These are phyloP conservation scores for Anoura caudifer DNA, from an alignment of 2,113 vertebrate species.

Conservation along the genomic window DNA sequence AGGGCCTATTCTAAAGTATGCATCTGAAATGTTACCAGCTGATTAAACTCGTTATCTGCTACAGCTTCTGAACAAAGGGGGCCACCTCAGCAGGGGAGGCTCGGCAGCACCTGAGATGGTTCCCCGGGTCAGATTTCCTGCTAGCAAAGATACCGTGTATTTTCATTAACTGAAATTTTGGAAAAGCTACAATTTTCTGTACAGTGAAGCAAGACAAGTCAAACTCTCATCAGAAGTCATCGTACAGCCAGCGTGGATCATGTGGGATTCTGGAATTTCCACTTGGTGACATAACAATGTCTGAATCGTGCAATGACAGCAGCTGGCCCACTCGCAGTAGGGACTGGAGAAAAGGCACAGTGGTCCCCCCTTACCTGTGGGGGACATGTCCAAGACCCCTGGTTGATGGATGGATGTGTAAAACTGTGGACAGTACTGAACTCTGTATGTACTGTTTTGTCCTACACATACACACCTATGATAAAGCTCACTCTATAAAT, in stretches of 20 bases:
- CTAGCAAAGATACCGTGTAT: accelerated
- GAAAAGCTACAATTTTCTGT: neutral
- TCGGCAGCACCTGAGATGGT: accelerated
- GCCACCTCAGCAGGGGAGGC: neutral
- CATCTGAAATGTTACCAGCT: constrained; percentile 71
- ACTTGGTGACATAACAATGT: accelerated
- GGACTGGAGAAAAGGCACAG: neutral
- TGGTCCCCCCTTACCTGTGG: neutral
- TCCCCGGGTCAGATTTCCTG: neutral
- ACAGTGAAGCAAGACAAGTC: neutral
- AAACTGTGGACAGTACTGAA: no score
- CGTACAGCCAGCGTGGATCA: neutral
- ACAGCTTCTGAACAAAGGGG: constrained; percentile 1
- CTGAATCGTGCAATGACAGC: neutral
- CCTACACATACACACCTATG: no score
- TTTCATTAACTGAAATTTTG: neutral
- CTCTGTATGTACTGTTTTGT: no score
- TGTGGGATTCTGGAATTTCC: neutral
- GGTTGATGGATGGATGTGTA: neutral
- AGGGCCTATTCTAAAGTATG: constrained; percentile 30
- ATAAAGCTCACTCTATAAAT: no score
- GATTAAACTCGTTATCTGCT: constrained; percentile 47
- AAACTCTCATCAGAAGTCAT: neutral
- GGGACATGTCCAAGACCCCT: neutral
- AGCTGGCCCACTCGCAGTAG: accelerated